Evolutionary conservation across 2,888 invertebrate species (phyloP), one percentile per base, ranked within the genome.

Genomic region (Diadegma fenestrale): DNA sequence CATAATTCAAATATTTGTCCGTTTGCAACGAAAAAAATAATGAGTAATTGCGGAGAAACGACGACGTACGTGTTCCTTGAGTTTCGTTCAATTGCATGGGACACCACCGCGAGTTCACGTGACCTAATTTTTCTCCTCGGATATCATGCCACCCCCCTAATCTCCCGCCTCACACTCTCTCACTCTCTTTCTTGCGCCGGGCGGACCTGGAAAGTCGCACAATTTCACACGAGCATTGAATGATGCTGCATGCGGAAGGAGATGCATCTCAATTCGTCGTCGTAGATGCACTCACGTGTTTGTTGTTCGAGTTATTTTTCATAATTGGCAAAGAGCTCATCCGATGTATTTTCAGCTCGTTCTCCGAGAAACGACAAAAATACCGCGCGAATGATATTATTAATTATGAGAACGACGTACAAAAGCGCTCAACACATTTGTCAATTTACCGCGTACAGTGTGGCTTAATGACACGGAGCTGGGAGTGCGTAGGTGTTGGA

Each of bases 91-190:
- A n/a, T 8, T 43, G 19, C 22, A 19, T 43, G 37, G 12, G 33
- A 63, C 22, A 54, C 17, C 43, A 17, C 6, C 6, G 33, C 33
- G 33, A 12, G 19, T 71, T 77, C 30, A 77, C 71, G 64, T 45
- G 75, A 77, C 82, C 76, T 19, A 76, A 58, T 81, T 81, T 54
- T 51, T 61, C n/a, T 51, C 48, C 66, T 76, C 61, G 41, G 17
- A 48, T 69, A 68, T 33, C 58, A 37, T n/a, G 51, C 41, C 3
- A 30, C 61, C 30, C 41, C 22, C 37, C 22, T 54, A 37, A 14
- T 54, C 14, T 54, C 51, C 19, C 30, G 41, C 48, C 14, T n/a
- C n/a, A n/a, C 54, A 54, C 17, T 66, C 37, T 43, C 48, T 17
- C 37, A 14, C 37, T 37, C 54, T 26, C 30, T 45, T 14, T n/a